A percentile compares a stretch with the other conserved stretches of the same genome.
phyloP scores from a whole-genome alignment of 1,140 invertebrate genomes.

The Drosophila rufa region DNA sequence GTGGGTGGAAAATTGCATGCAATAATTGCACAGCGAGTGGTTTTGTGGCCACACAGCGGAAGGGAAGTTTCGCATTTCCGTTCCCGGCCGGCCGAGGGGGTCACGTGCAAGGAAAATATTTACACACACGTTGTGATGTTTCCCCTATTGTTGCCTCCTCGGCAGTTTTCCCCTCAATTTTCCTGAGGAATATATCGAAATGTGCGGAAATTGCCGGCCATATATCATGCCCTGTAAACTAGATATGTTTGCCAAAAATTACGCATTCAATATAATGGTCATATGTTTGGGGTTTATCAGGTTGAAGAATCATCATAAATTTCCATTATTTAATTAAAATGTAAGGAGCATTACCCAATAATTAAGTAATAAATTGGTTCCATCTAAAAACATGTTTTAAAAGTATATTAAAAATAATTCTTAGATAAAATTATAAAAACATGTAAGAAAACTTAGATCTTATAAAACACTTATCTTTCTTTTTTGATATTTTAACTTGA shows the following conservation, averaged over 20 bases:
- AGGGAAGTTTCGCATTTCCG: slow-evolving; percentile 66
- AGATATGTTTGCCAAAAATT: slow-evolving; percentile 1
- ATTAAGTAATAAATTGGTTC: neutral
- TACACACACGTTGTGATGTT: slow-evolving; percentile 34
- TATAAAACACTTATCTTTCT: too few species aligned
- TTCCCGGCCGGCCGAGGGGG: neutral
- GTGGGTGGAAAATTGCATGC: slow-evolving; percentile 66
- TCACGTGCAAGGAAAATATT: slow-evolving; percentile 69
- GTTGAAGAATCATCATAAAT: neutral
- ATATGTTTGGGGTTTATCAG: neutral
- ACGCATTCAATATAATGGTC: neutral
- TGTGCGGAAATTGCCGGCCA: slow-evolving; percentile 27
- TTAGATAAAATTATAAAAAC: too few species aligned
- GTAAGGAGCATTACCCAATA: neutral
- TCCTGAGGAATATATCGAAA: slow-evolving; percentile 11
- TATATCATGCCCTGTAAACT: slow-evolving; percentile 39
- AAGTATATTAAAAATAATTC: too few species aligned
- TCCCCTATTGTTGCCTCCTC: slow-evolving; percentile 8
- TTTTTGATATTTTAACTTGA: too few species aligned
- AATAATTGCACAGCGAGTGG: slow-evolving; percentile 71
- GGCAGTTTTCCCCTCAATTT: slow-evolving; percentile 26
- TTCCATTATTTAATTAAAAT: neutral
- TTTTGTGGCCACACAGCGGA: slow-evolving; percentile 50
- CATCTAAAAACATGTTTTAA: too few species aligned
- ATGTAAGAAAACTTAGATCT: too few species aligned